A percentile compares a stretch with the other conserved stretches of the same genome.
Evolutionary conservation across 2,888 invertebrate species (phyloP).

Genomic region (Nomada ferruginata): DNA sequence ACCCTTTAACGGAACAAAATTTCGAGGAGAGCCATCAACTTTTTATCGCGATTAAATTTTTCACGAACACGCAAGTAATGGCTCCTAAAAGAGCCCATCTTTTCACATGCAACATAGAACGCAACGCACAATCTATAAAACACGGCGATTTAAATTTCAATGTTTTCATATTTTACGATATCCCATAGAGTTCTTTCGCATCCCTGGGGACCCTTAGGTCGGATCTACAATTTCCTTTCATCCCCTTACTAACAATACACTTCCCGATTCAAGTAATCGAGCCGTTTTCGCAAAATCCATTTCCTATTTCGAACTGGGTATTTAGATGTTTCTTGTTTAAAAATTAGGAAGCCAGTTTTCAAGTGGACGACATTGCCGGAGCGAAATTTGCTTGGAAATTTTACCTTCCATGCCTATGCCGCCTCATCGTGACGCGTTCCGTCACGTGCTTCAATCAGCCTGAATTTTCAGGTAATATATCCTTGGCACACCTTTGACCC

Average conservation of each 20-base stretch:
- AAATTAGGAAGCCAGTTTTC: not conserved
- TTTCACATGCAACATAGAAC: slow-evolving; percentile 8
- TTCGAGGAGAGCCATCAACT: slow-evolving; percentile 4
- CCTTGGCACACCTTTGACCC: slow-evolving; percentile 46
- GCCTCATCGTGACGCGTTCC: slow-evolving; percentile 21
- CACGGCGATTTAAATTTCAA: slow-evolving; percentile 33
- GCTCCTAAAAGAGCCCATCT: slow-evolving; percentile 4
- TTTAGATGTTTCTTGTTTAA: not conserved
- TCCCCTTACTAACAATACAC: slow-evolving; percentile 15
- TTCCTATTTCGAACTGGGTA: not conserved
- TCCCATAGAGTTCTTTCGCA: not conserved
- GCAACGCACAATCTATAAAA: slow-evolving; percentile 26
- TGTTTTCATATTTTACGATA: slow-evolving; percentile 34
- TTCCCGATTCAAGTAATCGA: not conserved
- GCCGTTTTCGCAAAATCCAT: not conserved
- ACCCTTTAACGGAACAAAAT: not conserved
- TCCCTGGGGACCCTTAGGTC: not conserved
- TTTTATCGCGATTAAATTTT: slow-evolving; percentile 54
- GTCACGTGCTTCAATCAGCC: slow-evolving; percentile 42
- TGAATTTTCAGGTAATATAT: slow-evolving; percentile 53
- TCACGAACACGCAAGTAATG: slow-evolving; percentile 33
- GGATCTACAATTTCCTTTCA: not conserved
- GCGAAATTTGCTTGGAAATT: slow-evolving; percentile 35
- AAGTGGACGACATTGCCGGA: not conserved
- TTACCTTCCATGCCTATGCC: slow-evolving; percentile 6